Base-by-base conservation (phyloP, 2,888 invertebrate genomes). In the Toxonevra muliebris region DNA sequence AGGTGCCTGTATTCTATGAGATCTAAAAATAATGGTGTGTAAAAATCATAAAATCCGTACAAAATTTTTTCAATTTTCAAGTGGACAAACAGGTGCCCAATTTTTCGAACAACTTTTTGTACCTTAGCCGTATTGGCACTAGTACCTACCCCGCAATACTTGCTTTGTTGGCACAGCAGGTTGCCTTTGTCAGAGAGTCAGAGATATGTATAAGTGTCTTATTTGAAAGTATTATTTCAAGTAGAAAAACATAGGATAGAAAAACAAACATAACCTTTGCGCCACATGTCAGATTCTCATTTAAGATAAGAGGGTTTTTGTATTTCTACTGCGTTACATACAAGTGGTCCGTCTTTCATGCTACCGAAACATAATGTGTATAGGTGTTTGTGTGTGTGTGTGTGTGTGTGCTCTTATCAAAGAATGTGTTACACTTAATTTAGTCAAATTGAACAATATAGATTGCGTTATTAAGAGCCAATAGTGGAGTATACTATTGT, bases 191-290 rank as follows among this genome's bases (percentile, higher is more conserved):
- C 77, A 7, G 48, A n/a, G 48, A 10, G 0, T 1, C 11, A 5
- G 10, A 13, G 10, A n/a, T 48, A 48, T 11, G 5, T 5, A n/a
- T 48, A 48, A 5, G 48, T 15, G 11, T 48, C 15, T 48, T 48
- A 48, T 48, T 48, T 48, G 13, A 48, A 48, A 15, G 30, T 7
- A 30, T 30, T 78, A 19, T 65, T 77, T 78, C 79, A 77, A 68
- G 82, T 81, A 80, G 81, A 76, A 80, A 79, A 76, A 71, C 75
- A 75, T 76, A 74, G 75, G 75, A 74, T 73, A 73, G 72, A 69
- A 75, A 77, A 75, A 76, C 79, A 80, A 76, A 48, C 53, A 71
- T 67, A 66, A 15, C 59, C 57, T 58, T 45, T 64, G 62, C 61
- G 55, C 48, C 66, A 59, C 69, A 67, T 58, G 65, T 71, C 71